Evolutionary conservation across 2,113 vertebrate genomes (phyloP), one percentile per base, ranked within the genome.

Genomic region (Calyptomena viridis): DNA sequence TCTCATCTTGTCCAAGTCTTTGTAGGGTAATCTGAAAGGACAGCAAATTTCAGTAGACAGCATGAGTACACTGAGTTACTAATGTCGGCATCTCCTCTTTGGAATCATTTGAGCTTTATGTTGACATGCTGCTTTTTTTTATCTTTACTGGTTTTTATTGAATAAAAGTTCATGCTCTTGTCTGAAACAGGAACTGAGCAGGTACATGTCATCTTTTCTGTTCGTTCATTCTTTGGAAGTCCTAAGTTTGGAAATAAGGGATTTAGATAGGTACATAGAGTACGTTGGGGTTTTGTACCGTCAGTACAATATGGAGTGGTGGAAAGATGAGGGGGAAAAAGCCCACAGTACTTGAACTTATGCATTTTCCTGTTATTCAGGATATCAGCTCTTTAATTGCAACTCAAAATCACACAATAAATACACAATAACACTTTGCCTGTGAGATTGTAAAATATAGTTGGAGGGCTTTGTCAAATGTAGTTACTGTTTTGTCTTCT

Each of bases 391-490:
- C 31, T 91, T 66, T 90, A 88, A 87, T 37, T 93, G 49, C 66
- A 90, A 55, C 35, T 79, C 30, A 73, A 87, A 93, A 77, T 62
- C 49, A 55, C 80, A 37, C 23, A 56, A 74, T 84, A 94, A 92
- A 76, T 60, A 91, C 13, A 35, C 46, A 91, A 10, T 69, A 95
- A 77, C 46, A 56, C 55, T 87, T 89, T 25, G 77, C 33, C 87
- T 93, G 42, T 80, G 59, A 90, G 77, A 47, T 28, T 94, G 37
- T 67, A 67, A 96, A 96, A 90, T 33, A 42, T 1, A 40, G 82
- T 82, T 94, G 2, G 82, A 93, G 91, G 92, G 89, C 67, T 88
- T 71, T 84, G 94, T 97, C 93, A 94, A 83, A 81, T 37, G 40
- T 23, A 85, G 55, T 92, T 86, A 87, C 52, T 63, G 44, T 58